Conservation (phyloP, 2,113 vertebrate species). For the Tenrec ecaudatus region DNA sequence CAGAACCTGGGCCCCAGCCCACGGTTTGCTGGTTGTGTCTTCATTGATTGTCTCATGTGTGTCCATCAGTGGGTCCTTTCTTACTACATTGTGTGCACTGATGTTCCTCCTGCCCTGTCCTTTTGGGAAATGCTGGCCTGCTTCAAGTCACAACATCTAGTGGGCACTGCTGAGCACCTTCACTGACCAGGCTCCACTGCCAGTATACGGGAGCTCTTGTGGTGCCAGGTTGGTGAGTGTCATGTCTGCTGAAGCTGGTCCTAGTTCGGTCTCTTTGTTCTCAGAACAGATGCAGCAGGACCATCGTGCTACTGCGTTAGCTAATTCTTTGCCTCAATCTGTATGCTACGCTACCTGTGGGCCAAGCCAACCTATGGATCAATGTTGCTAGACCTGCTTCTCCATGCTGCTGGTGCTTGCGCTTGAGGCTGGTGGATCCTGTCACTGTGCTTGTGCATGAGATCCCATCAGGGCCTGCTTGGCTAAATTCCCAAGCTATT, state of each 20-base stretch:
- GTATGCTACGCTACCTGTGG: no score
- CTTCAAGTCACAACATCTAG: not conserved
- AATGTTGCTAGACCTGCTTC: no score
- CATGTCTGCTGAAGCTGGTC: not conserved
- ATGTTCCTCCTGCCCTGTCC: not conserved
- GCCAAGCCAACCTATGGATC: no score
- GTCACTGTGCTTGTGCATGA: no score
- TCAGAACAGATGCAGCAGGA: not conserved
- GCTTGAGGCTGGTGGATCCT: no score
- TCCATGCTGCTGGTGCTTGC: no score
- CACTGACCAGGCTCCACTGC: not conserved
- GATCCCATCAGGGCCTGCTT: no score
- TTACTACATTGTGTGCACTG: not conserved
- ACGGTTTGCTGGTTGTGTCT: not conserved
- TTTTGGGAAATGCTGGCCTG: not conserved
- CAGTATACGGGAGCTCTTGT: fast-evolving
- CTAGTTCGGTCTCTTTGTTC: not conserved
- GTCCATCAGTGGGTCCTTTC: not conserved
- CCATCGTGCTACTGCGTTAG: no score
- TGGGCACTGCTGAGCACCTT: not conserved
- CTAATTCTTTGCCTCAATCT: no score
- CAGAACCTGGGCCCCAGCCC: not conserved
- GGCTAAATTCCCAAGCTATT: no score
- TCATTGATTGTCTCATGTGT: fast-evolving
- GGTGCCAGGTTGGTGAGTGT: not conserved